Evolutionary conservation across 2,113 vertebrate species (phyloP), one percentile per base, ranked within the genome.

Genomic region (Phyllopteryx taeniolatus): DNA sequence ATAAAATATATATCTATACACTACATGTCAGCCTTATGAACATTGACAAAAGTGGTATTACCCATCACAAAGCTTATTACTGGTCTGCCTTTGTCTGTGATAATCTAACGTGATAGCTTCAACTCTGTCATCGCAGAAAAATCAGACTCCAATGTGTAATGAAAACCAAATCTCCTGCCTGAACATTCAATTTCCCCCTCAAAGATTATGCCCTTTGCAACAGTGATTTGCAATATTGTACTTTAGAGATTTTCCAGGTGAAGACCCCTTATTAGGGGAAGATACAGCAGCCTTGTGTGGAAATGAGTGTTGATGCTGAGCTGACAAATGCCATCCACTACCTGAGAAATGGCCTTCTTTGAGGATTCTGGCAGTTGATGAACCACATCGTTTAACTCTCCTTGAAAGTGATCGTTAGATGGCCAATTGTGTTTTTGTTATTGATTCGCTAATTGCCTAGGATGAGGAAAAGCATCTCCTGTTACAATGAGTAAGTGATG

Each of bases 361-460:
- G 72, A 59, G n/a, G 65, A 75, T 85, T 71, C 76, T 75, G 83
- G 78, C 86, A 83, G 74, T 87, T 91, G 88, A 91, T 82, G 62
- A 89, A 91, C 83, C 73, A 70, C 73, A 39, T 71, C 64, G 62
- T 80, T 83, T 88, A 75, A 33, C 43, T 70, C 76, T 56, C 66
- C 68, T 83, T 71, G 70, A 72, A 91, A 91, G 75, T 78, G 86
- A 89, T 91, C 78, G 83, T 82, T 88, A 84, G 79, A 84, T 79
- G 86, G 81, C 84, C 81, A 46, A 76, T 92, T 80, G 76, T 43
- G 62, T 64, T 66, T 46, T 27, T 66, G 72, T 86, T 85, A 93
- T 92, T 71, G 91, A 92, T 92, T 88, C 27, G 19, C 82, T 93
- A 89, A 93, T 93, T 92, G 87, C 85, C 46, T 0, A 62, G 85